Evolutionary conservation across 92 coral and sea anemone species (phyloP), one percentile per base, ranked within the genome.

Genomic region (Zoanthus sansibaricus): DNA sequence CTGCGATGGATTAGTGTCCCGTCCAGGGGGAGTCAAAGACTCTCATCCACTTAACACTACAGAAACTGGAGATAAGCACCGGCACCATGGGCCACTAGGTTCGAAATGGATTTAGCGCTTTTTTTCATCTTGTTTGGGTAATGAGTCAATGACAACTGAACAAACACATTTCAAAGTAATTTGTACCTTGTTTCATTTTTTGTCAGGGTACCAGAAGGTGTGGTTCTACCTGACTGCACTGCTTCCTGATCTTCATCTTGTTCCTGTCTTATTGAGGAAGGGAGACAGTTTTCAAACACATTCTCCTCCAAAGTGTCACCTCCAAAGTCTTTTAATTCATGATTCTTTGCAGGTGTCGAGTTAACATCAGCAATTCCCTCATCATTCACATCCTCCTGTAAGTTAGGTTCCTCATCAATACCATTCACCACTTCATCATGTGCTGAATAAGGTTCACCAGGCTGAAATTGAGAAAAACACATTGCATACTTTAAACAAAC

Each of bases 151-250:
- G 42, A 37, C 42, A 4, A 37, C 42, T 37, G 42, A 4, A 37
- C 2, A 2, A 37, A 37, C 42, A 37, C 42, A 7, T 49, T 7
- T 49, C 55, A 49, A 49, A 49, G 7, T 54, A 59, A 59, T 6
- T 15, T 17, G 20, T 59, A 80, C 85, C 85, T 80, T 66, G 85
- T 80, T 48, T 80, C 88, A 71, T 91, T 87, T 25, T 89, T 87
- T 5, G 93, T 82, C 77, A 91, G 82, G 44, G 93, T 91, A 52
- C 93, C 93, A 64, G 93, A 91, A 32, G 93, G 93, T 37, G 93
- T 87, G 20, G 82, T 64, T 68, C 91, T 87, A 21, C 93, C 93
- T 17, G 87, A 66, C 45, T 79, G 90, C 78, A 58, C 79, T 16
- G 55, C 82, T 15, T 45, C 69, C 54, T 71, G 90, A 76, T 86